phyloP scores from a whole-genome alignment of 2,888 invertebrate genomes.

The Syritta pipiens region DNA sequence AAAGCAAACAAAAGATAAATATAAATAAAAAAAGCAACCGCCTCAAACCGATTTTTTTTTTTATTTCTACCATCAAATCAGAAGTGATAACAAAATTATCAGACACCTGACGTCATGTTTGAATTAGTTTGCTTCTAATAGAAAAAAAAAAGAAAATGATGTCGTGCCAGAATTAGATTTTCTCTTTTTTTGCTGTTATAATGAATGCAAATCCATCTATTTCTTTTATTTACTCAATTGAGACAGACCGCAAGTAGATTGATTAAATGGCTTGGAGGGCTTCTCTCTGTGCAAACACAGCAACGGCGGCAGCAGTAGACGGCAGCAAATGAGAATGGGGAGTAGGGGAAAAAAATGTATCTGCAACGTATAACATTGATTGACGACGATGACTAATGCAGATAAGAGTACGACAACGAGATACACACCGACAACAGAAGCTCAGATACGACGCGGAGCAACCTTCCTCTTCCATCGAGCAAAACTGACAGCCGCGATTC shows the following conservation, averaged over 20 bases:
- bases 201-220: conserved; percentile 1
- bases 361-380: no score
- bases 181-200: neutral
- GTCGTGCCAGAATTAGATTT: neutral
- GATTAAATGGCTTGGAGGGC: neutral
- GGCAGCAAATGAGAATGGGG: no score
- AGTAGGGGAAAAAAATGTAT: no score
- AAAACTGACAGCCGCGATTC: no score
- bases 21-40: neutral
- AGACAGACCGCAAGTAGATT: conserved; percentile 3
- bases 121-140: neutral
- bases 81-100: conserved; percentile 3
- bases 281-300: no score
- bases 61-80: neutral
- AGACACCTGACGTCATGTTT: conserved; percentile 2
- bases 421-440: no score
- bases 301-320: no score
- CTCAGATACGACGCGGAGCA: no score
- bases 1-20: neutral
- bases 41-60: neutral
- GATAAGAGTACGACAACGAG: no score
- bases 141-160: neutral
- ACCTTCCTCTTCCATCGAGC: no score
- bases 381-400: no score
- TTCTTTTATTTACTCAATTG: conserved; percentile 3